Evolutionary conservation across 2,113 vertebrate species (phyloP), one percentile per base, ranked within the genome.

Genomic region (Xyrauchen texanus): DNA sequence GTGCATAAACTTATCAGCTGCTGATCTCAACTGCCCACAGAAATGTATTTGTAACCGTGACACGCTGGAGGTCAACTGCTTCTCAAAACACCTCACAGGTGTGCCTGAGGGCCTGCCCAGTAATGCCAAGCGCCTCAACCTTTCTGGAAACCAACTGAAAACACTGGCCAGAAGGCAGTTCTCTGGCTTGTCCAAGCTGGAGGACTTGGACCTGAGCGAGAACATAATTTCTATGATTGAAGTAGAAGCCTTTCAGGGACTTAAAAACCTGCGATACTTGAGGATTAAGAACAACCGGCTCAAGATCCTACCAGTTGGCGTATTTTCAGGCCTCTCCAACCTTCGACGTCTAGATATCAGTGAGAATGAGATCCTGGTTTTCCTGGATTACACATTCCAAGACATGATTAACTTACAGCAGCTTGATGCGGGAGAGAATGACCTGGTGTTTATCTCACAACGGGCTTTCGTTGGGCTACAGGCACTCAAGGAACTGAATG

Each of bases 171-270:
- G 86, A 1, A 91, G 92, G 15, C 94, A 94, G 89, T 94, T 97
- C 68, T 92, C 89, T 4, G 89, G 91, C 21, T 90, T 97, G 58
- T 67, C 80, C 15, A 91, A 91, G 76, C 92, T 97, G 34, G 92
- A 85, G 79, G 95, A 96, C 79, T 87, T 97, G 84, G 93, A 97
- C 87, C 92, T 97, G 68, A 96, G 94, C 75, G 87, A 94, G 69
- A 97, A 97, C 79, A 60, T 92, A 67, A 92, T 97, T 80, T 94
- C 95, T 42, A 92, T 92, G 87, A 94, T 97, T 0, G 96, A 96
- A 77, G 94, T 95, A 0, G 95, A 95, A 58, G 92, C 95, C 73
- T 96, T 97, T 85, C 89, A 89, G 6, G 92, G 94, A 21, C 90
- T 95, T 3, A 91, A 89, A 16, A 92, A 84, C 76, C 90, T 96